Percentiles rank a stretch among this genome's conserved stretches.
phyloP scores from a whole-genome alignment of 1,140 invertebrate genomes.

The Wasmannia auropunctata region DNA sequence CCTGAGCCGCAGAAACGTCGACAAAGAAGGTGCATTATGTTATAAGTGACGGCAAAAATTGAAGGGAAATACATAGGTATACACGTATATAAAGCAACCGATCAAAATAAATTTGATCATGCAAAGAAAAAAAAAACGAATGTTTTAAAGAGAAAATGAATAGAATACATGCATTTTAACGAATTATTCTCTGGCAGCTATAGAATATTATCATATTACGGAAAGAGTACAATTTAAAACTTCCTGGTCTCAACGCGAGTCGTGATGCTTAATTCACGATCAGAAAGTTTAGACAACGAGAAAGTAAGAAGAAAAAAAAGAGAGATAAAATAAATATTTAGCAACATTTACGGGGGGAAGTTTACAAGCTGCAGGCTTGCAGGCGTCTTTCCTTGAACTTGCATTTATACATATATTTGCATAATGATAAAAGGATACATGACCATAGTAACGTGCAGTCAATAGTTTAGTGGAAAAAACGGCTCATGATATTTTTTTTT shows the following conservation, averaged over 20 bases:
- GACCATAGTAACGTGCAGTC: constrained; percentile 24
- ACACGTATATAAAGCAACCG: constrained; percentile 67
- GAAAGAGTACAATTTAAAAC: constrained; percentile 73
- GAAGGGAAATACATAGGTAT: constrained; percentile 65
- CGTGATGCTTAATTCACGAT: constrained; percentile 50
- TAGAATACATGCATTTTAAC: constrained; percentile 58
- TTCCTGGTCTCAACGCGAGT: constrained; percentile 57
- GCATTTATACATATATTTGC: constrained; percentile 53
- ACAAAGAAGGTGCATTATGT: constrained; percentile 95
- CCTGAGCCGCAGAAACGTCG: constrained; percentile 96
- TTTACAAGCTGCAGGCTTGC: constrained; percentile 35
- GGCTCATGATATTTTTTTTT: constrained; percentile 17
- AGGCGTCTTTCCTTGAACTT: constrained; percentile 32
- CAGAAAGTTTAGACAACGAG: constrained; percentile 66
- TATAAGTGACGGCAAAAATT: constrained; percentile 87
- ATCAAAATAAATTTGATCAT: constrained; percentile 66
- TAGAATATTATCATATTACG: constrained; percentile 62
- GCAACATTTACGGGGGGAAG: constrained; percentile 36
- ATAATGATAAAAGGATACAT: constrained; percentile 15
- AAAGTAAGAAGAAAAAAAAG: constrained; percentile 53
- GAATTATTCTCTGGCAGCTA: constrained; percentile 75
- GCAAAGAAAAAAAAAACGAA: constrained; percentile 45
- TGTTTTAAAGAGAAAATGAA: constrained; percentile 61
- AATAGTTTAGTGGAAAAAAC: constrained; percentile 37
- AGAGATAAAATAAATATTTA: constrained; percentile 54